A percentile compares a stretch with the other conserved stretches of the same genome.
Conservation (phyloP, 2,888 invertebrate genomes). For the Hemicrepidius hirtus region DNA sequence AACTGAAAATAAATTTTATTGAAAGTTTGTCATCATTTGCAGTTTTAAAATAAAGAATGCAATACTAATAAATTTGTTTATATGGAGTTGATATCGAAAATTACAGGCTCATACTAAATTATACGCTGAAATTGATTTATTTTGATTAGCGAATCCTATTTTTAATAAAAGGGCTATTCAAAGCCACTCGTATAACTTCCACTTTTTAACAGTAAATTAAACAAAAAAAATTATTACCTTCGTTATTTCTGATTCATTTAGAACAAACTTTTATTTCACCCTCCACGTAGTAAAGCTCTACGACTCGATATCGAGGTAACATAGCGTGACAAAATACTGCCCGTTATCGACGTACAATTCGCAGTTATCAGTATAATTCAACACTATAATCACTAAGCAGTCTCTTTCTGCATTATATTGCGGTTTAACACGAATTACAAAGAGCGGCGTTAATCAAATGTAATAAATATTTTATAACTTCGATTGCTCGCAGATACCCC, state of each 20-base stretch:
- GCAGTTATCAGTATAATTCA: conserved; percentile 47
- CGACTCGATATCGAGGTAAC: neutral
- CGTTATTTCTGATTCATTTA: neutral
- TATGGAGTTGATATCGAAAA: neutral
- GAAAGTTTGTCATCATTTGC: neutral
- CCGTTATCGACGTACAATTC: conserved; percentile 40
- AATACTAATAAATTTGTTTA: neutral
- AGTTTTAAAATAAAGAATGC: neutral
- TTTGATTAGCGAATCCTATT: no score
- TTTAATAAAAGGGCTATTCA: no score
- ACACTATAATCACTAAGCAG: conserved; percentile 44
- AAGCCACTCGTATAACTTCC: no score
- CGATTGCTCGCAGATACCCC: conserved; percentile 15
- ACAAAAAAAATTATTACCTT: neutral
- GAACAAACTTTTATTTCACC: neutral
- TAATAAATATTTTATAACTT: conserved; percentile 38
- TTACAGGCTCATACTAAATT: no score
- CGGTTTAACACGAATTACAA: conserved; percentile 40
- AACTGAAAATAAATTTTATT: conserved; percentile 1
- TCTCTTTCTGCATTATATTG: conserved; percentile 41
- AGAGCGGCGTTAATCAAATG: conserved; percentile 37
- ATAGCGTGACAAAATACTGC: conserved; percentile 41
- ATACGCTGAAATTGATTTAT: no score
- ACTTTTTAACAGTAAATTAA: no score
- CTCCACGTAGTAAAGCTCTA: neutral